Evolutionary conservation across 2,113 vertebrate genomes (phyloP).

Genomic region (Pelmatolapia mariae): DNA sequence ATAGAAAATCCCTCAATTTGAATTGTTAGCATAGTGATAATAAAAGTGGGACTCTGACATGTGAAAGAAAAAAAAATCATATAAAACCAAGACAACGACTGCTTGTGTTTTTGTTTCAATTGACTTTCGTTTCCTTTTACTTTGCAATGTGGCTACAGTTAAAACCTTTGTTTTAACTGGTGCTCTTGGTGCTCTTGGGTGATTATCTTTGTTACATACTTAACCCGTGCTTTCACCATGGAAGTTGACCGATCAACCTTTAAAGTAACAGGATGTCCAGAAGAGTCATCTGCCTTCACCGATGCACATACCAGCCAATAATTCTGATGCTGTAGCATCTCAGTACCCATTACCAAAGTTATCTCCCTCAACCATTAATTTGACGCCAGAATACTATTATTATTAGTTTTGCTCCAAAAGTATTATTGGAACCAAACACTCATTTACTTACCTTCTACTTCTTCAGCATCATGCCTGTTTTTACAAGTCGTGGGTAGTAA

Average conservation of each 20-base stretch:
- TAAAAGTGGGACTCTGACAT: background rate
- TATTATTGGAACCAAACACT: background rate
- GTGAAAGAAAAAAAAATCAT: background rate
- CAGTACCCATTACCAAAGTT: background rate
- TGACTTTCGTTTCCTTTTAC: accelerated
- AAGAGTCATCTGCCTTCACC: background rate
- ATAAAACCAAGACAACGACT: background rate
- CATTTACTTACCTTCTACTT: background rate
- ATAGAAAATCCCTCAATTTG: background rate
- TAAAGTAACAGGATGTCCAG: background rate
- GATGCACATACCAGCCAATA: background rate
- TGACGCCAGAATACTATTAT: background rate
- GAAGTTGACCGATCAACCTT: background rate
- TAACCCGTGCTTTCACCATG: background rate
- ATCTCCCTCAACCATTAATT: background rate
- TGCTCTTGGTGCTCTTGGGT: background rate
- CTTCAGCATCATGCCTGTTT: background rate
- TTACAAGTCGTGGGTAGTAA: background rate
- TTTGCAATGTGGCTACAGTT: background rate
- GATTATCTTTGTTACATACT: background rate
- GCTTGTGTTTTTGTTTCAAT: background rate
- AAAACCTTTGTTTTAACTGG: background rate
- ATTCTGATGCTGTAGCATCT: background rate
- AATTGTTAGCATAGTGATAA: background rate
- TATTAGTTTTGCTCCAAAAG: background rate